phyloP scores from a whole-genome alignment of 1,140 invertebrate genomes.

The Caligus rogercresseyi region DNA sequence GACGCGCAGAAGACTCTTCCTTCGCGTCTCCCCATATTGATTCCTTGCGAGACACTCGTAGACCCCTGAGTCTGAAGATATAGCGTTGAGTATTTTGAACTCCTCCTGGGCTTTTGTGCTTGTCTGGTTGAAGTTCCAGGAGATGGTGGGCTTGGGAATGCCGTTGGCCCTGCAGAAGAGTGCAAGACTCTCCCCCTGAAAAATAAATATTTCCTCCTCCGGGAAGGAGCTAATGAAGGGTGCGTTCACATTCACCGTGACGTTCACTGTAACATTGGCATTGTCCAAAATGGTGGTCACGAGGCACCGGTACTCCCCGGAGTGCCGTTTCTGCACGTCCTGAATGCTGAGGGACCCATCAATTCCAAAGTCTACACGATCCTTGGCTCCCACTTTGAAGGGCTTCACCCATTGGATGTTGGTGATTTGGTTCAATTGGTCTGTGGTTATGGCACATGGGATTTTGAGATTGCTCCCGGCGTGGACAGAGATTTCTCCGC shows the following conservation, averaged over 20 bases:
- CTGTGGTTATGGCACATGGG: constrained; percentile 7
- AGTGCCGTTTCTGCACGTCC: constrained; percentile 12
- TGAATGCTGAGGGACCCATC: constrained; percentile 16
- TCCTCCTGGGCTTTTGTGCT: constrained; percentile 4
- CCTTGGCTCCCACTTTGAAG: constrained; percentile 4
- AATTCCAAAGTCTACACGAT: constrained; percentile 16
- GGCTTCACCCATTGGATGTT: constrained; percentile 17
- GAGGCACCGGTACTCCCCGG: constrained; percentile 4
- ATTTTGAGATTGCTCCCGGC: constrained; percentile 15
- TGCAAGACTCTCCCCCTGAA: neutral
- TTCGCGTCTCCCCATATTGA: constrained; percentile 38
- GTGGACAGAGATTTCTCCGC: constrained; percentile 8
- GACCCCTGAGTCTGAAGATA: constrained; percentile 49
- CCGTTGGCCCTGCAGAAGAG: constrained; percentile 7
- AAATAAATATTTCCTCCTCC: constrained; percentile 4
- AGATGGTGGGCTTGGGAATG: constrained; percentile 12
- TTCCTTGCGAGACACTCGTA: constrained; percentile 76
- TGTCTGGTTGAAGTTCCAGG: constrained; percentile 17
- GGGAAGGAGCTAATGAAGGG: constrained; percentile 8
- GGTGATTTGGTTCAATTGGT: constrained; percentile 15
- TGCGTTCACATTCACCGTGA: constrained; percentile 15
- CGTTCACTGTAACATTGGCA: neutral
- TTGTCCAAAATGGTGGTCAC: constrained; percentile 18
- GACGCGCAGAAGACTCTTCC: neutral
- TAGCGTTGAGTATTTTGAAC: constrained; percentile 14